Base-by-base conservation (phyloP, 2,888 invertebrate genomes). In the Lycophotia porphyrea region DNA sequence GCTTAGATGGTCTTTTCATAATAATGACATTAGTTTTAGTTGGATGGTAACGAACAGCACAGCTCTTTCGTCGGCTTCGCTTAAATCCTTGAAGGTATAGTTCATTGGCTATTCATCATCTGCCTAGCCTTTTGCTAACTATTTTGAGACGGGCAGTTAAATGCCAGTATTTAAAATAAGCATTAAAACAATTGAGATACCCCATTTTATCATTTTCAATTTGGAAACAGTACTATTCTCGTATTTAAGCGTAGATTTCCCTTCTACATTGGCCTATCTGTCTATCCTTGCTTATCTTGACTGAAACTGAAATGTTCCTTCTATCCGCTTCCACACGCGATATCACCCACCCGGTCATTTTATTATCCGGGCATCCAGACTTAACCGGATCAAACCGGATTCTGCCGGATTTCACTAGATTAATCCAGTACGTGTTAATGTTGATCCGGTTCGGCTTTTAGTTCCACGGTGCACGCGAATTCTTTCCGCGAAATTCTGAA, bases 391-490 rank as follows among this genome's bases (percentile, higher is more conserved):
- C 76, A 76, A 81, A 80, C 85, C 78, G 75, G 84, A 80, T 84
- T 75, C 71, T 66, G 63, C 72, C 79, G 76, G 87, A 84, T 85
- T 84, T 81, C 68, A 87, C 67, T 87, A 87, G 87, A 87, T 87
- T 87, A 80, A 85, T 82, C 82, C 72, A 81, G 86, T 80, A 85
- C 87, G 82, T 87, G 87, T 86, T 87, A 82, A 86, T 85, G 80
- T 80, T 81, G 70, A 81, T 82, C 69, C 72, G 78, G 67, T 74
- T 71, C 74, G 64, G 81, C 71, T 84, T 77, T 81, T 71, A 84
- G 63, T 69, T 74, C 27, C 24, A 61, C 70, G 42, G 52, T 71
- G 68, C 74, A 61, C 70, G 74, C 71, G 68, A 55, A 69, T 49
- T 65, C 42, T 75, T 79, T 67, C 24, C 34, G 76, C n/a, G 67